Percentiles rank a stretch among this genome's conserved stretches.
phyloP scores from a whole-genome alignment of 2,888 invertebrate species.

The Drosophila fulvimacula region DNA sequence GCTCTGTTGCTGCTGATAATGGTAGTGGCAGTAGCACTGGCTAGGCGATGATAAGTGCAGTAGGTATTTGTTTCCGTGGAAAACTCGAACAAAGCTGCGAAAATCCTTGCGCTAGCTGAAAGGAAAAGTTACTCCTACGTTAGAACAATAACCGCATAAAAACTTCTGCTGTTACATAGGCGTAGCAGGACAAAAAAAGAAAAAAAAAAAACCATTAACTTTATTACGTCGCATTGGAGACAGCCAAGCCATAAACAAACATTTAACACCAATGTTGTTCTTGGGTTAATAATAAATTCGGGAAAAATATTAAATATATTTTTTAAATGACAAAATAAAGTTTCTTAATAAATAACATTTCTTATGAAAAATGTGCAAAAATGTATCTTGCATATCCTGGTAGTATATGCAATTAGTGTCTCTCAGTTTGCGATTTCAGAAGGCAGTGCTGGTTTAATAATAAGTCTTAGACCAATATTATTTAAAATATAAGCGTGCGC shows the following conservation, averaged over 20 bases:
- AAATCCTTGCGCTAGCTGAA: slow-evolving; percentile 36
- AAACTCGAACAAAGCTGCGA: slow-evolving; percentile 47
- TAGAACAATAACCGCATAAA: slow-evolving; percentile 38
- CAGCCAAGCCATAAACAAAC: slow-evolving; percentile 49
- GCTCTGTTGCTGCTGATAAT: slow-evolving; percentile 51
- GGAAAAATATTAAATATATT: not conserved
- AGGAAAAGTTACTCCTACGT: slow-evolving; percentile 38
- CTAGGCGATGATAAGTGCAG: slow-evolving; percentile 49
- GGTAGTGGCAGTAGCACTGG: slow-evolving; percentile 32
- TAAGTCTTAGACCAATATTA: not conserved
- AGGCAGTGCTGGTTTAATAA: not conserved
- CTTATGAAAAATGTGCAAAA: too few relatives aligned
- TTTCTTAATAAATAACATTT: too few relatives aligned
- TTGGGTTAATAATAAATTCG: not conserved
- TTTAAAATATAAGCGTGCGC: not conserved
- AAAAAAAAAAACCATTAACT: slow-evolving; percentile 30
- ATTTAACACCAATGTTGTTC: slow-evolving; percentile 54
- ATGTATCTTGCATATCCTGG: not conserved
- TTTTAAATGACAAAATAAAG: not conserved
- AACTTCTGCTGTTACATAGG: slow-evolving; percentile 41
- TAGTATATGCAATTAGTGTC: not conserved
- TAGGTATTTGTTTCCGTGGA: slow-evolving; percentile 13
- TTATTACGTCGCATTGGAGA: slow-evolving; percentile 40
- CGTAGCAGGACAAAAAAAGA: slow-evolving; percentile 18
- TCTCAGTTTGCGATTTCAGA: not conserved